These are phyloP conservation scores for Rhizomys pruinosus DNA, from an alignment of 2,113 vertebrate genomes.

Conservation along the genomic window DNA sequence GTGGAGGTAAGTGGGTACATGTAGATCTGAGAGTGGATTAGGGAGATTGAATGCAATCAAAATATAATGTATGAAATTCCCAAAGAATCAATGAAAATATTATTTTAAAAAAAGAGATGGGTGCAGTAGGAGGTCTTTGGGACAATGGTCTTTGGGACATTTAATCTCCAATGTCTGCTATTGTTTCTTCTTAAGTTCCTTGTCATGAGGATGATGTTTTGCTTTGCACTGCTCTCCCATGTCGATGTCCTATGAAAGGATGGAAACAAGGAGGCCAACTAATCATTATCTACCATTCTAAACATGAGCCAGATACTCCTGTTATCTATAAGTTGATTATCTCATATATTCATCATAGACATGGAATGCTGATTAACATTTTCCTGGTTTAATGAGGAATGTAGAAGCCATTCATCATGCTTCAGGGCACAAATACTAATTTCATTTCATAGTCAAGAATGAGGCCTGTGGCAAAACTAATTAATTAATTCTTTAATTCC, in stretches of 20 bases:
- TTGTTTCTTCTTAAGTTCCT: not conserved
- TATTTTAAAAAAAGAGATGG: no score
- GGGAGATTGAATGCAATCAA: no score
- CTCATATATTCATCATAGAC: not conserved
- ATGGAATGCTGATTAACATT: not conserved
- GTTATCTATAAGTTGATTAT: not conserved
- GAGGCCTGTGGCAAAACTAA: rapidly evolving
- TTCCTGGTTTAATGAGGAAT: not conserved
- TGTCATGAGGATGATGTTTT: not conserved
- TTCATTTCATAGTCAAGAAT: not conserved
- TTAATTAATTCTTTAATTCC: not conserved
- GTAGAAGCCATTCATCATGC: not conserved
- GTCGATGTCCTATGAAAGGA: rapidly evolving
- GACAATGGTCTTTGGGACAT: rapidly evolving
- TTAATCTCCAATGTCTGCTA: not conserved
- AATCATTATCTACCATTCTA: not conserved
- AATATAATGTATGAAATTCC: no score
- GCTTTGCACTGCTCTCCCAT: not conserved
- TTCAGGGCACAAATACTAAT: not conserved
- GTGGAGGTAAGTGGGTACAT: no score
- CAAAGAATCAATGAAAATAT: no score
- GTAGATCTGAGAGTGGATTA: no score
- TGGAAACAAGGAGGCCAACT: not conserved
- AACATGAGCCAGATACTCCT: not conserved
- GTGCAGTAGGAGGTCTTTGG: not conserved